These are phyloP conservation scores for Forbesichthys agassizii DNA, from an alignment of 2,113 vertebrate species.

Conservation along the genomic window DNA sequence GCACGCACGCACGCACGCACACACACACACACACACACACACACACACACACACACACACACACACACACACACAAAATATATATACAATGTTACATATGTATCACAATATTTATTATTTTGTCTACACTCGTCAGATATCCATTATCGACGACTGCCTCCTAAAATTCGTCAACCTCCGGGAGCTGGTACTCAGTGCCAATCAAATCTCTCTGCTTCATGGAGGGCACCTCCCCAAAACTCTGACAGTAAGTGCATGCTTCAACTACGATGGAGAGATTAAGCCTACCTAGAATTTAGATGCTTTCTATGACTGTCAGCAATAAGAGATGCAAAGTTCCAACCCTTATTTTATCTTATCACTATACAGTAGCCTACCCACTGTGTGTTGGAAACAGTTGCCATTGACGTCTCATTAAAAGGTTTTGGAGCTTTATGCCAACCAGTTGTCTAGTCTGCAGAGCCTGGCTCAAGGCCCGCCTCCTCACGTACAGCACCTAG, in stretches of 20 bases:
- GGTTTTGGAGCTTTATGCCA: slow-evolving; percentile 86
- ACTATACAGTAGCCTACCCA: too few species aligned
- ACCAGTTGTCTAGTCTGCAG: slow-evolving; percentile 70
- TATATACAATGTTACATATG: background rate
- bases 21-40: too few species aligned
- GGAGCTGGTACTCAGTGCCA: slow-evolving; percentile 82
- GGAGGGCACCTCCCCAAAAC: slow-evolving; percentile 75
- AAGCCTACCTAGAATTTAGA: background rate
- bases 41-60: background rate
- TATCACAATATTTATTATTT: background rate
- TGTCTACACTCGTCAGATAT: slow-evolving; percentile 70
- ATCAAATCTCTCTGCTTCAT: slow-evolving; percentile 76
- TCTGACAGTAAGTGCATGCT: slow-evolving; percentile 74
- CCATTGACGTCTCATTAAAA: slow-evolving; percentile 41
- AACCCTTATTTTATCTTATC: too few species aligned
- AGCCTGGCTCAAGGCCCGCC: slow-evolving; percentile 67
- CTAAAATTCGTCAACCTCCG: slow-evolving; percentile 81
- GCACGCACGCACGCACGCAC: background rate
- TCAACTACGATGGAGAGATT: background rate
- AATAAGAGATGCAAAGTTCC: too few species aligned
- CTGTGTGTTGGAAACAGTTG: background rate
- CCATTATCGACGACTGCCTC: slow-evolving; percentile 75
- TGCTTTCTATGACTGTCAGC: background rate
- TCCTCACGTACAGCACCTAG: slow-evolving; percentile 77
- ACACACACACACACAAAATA: background rate